Conservation (phyloP, 2,888 invertebrate genomes). For the Synanthedon tipuliformis region DNA sequence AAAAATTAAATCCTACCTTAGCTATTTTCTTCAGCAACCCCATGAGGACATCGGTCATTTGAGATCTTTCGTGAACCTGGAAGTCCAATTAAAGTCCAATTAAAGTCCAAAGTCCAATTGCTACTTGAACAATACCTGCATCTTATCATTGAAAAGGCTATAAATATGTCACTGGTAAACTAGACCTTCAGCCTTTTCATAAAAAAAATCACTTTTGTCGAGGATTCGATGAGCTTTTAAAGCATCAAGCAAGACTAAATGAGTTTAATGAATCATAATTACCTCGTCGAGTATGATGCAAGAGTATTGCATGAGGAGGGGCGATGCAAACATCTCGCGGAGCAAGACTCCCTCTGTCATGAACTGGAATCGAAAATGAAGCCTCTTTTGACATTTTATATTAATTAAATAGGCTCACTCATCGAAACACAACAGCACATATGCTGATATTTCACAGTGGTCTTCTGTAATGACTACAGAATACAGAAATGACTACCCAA, state of each 20-base stretch:
- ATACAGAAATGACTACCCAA: too few species aligned
- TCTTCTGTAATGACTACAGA: too few species aligned
- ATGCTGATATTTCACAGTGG: too few species aligned
- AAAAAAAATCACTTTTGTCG: too few species aligned
- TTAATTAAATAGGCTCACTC: too few species aligned
- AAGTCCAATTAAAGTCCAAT: conserved; percentile 2
- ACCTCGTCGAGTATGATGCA: conserved; percentile 93
- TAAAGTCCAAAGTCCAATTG: background rate
- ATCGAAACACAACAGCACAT: too few species aligned
- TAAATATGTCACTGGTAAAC: too few species aligned
- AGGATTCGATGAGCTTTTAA: too few species aligned
- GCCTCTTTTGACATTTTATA: background rate
- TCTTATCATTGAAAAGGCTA: too few species aligned
- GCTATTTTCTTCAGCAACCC: conserved; percentile 93
- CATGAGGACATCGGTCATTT: conserved; percentile 93
- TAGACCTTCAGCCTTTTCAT: too few species aligned
- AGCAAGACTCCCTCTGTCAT: conserved; percentile 97
- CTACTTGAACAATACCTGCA: too few species aligned
- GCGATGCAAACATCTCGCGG: conserved; percentile 95
- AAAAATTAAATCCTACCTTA: conserved; percentile 62
- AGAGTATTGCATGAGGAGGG: conserved; percentile 87
- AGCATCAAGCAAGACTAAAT: too few species aligned
- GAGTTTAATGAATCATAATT: background rate
- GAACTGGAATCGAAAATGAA: conserved; percentile 70
- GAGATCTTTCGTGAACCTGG: conserved; percentile 88